These are phyloP conservation scores for Oopsacas minuta DNA, from an alignment of 37 sponge, comb jelly and placozoan species.

Conservation along the genomic window DNA sequence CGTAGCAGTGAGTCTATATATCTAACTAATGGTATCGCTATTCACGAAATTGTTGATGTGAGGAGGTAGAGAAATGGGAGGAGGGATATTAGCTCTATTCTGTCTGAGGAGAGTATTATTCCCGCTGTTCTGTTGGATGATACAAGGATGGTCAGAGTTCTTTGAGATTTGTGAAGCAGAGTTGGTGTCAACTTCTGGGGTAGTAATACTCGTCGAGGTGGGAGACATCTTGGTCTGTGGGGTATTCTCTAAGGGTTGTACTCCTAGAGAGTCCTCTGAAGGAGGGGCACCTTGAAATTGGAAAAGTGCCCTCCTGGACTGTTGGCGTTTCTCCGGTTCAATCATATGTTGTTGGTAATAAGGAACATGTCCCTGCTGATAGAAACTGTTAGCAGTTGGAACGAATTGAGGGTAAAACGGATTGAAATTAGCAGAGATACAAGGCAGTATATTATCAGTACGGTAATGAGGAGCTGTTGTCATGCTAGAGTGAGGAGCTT, in stretches of 20 bases:
- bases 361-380: not conserved
- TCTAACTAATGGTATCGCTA: not conserved
- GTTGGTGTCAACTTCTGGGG: not conserved
- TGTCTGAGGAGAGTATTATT: not conserved
- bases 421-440: not conserved
- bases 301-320: not conserved
- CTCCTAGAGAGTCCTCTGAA: not conserved
- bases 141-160: not conserved
- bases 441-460: not conserved
- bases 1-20: not conserved
- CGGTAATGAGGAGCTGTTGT: not conserved
- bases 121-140: not conserved
- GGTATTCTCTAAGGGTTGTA: not conserved
- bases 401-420: not conserved
- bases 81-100: not conserved
- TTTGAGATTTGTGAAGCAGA: not conserved
- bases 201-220: not conserved
- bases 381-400: not conserved
- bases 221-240: not conserved
- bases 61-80: slow-evolving; percentile 9
- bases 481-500: not conserved
- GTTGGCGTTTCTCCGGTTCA: not conserved
- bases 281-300: not conserved
- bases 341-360: not conserved
- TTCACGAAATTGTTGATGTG: slow-evolving; percentile 14